These are phyloP conservation scores for Drosophila busckii DNA, from an alignment of 1,140 invertebrate species.

Conservation along the genomic window DNA sequence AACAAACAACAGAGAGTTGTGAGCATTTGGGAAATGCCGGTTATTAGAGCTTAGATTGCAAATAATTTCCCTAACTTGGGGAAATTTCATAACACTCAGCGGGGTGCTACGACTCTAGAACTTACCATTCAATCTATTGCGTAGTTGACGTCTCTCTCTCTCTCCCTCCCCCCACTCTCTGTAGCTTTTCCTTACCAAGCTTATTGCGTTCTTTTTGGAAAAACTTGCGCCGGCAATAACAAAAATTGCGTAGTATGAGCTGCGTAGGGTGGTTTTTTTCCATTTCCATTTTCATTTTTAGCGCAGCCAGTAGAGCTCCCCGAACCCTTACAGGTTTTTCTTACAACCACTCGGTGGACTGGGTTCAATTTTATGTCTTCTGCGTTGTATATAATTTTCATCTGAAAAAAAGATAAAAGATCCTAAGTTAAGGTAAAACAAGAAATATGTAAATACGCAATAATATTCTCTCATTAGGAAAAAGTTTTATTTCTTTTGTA, in stretches of 20 bases:
- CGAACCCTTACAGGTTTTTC: slow-evolving; percentile 30
- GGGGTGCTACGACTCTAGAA: too few species aligned
- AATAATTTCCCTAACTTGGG: slow-evolving; percentile 23
- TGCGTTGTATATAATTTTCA: too few species aligned
- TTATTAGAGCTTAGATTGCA: slow-evolving; percentile 35
- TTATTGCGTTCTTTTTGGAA: slow-evolving; percentile 23
- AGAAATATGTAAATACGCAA: too few species aligned
- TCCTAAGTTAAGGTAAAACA: too few species aligned
- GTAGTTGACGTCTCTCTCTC: slow-evolving; percentile 9
- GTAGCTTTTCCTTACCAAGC: slow-evolving; percentile 1
- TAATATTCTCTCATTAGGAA: too few species aligned
- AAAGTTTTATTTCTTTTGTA: too few species aligned
- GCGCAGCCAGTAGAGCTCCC: slow-evolving; percentile 1
- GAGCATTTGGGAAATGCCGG: slow-evolving; percentile 36
- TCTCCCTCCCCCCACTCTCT: neutral
- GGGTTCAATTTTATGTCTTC: too few species aligned
- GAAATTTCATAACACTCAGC: slow-evolving; percentile 28
- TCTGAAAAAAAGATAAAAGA: too few species aligned
- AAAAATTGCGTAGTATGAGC: slow-evolving; percentile 56
- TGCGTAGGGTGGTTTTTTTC: slow-evolving; percentile 43
- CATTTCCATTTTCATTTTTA: neutral
- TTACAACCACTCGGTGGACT: slow-evolving; percentile 49
- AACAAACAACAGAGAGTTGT: slow-evolving; percentile 21
- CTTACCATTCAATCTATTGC: slow-evolving; percentile 8
- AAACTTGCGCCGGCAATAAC: slow-evolving; percentile 51